Base-by-base conservation (phyloP, 2,888 invertebrate genomes). In the Spialia ferax region DNA sequence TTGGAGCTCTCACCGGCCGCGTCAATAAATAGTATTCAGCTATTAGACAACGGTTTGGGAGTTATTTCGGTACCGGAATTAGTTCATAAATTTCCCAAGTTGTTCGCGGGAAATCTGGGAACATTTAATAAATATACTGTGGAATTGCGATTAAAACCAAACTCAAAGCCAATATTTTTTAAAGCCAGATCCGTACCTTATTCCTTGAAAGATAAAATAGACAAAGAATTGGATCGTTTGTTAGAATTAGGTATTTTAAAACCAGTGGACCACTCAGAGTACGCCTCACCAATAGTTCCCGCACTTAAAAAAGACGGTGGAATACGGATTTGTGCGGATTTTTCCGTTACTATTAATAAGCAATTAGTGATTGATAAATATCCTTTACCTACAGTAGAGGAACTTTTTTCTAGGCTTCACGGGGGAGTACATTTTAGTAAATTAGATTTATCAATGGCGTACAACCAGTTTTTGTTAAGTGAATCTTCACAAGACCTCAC, bases 301-400 rank as follows among this genome's bases (percentile, higher is more conserved):
- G 71, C 68, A 2, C 57, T 75, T 18, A 73, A 74, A 63, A 52
- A 61, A 13, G 65, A 75, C 18, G 74, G 74, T 0, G 50, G 57
- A 0, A 29, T 73, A 5, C 45, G 72, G 4, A 29, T 74, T 3
- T 72, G 71, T 26, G 73, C 63, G 0, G 74, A 75, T 65, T 76
- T 70, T 63, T 74, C 75, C 0, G 68, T 71, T 13, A 69, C 69
- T n/a, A 55, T 75, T 20, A 75, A 75, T 63, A 75, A 75, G 68
- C 71, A 73, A n/a, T 60, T 75, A 32, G 2, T 71, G 5, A 38
- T 74, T 0, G 77, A 77, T 23, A 70, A 75, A 22, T 76, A 74
- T 48, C 74, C 75, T 0, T 45, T 77, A 6, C 75, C 75, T 0
- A 73, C 70, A 0, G 61, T 74, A 6, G 60, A 70, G 0, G 70